Base-by-base conservation (phyloP, 2,888 invertebrate genomes). In the Agrotis ipsilon region DNA sequence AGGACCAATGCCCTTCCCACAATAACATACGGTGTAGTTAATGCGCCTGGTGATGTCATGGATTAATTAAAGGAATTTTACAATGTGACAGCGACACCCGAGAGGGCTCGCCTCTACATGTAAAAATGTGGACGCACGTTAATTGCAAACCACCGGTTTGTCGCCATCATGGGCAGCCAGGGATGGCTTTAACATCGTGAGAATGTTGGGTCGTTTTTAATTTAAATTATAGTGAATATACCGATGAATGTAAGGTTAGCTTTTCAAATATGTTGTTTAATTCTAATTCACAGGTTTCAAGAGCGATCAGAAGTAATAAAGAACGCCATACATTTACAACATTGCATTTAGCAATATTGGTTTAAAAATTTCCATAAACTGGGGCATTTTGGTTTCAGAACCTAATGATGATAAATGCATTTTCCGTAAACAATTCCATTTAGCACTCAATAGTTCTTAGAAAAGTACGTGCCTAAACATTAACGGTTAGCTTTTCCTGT, bases 11-110 rank as follows among this genome's bases (percentile, higher is more conserved):
- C 70, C 73, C 69, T 78, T 76, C 45, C 49, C 66, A 64, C 69
- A 67, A 21, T 80, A 61, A 57, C 54, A 72, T 71, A 61, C 49
- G 59, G 48, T 32, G 58, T 61, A 70, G 64, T 74, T 74, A 59
- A 73, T 75, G 60, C 62, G 76, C 63, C 71, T 70, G 82, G 81
- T 91, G 91, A 91, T 89, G 87, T 91, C 89, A 91, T 85, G 77
- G 80, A 83, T 88, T 88, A 88, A 89, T 89, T 86, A 87, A 87
- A 87, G 78, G 82, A 81, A 86, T 87, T 87, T 84, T 77, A 82
- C 82, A 85, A 78, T 82, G 80, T 83, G 84, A 74, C 80, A 86
- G 84, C 85, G 81, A 84, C 83, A 83, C 76, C 70, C 72, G 68
- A 78, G 73, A 80, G 76, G 67, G 73, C 66, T 80, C 49, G 68